Conservation (phyloP, 2,113 vertebrate genomes). For the Amphiprion ocellaris region DNA sequence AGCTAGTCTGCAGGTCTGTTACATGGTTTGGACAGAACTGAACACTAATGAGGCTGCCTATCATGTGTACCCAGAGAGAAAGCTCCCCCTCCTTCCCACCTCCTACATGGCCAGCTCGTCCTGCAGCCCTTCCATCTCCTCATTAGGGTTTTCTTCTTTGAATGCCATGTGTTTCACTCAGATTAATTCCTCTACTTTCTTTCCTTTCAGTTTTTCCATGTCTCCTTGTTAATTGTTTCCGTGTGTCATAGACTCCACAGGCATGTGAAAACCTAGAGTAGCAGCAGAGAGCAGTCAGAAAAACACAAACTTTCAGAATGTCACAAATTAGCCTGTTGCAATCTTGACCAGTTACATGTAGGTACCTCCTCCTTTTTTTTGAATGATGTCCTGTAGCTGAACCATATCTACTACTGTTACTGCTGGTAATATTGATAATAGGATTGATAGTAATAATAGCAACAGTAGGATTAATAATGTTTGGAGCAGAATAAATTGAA, state of each 20-base stretch:
- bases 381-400: background rate
- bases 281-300: constrained; percentile 13
- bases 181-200: constrained; percentile 38
- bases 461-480: background rate
- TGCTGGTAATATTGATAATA: background rate
- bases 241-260: constrained; percentile 24
- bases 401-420: background rate
- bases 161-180: constrained; percentile 59
- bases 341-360: background rate
- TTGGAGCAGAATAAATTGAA: background rate
- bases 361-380: background rate
- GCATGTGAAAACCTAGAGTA: constrained; percentile 14
- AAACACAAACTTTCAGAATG: constrained; percentile 36
- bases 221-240: constrained; percentile 63
- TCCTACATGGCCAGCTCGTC: constrained; percentile 54
- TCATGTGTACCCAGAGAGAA: constrained; percentile 65
- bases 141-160: constrained; percentile 55
- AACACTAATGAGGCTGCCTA: constrained; percentile 79
- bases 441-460: background rate
- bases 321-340: constrained; percentile 2
- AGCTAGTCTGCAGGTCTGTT: constrained; percentile 52
- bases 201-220: constrained; percentile 36
- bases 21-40: constrained; percentile 65
- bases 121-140: constrained; percentile 62
- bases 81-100: constrained; percentile 30